These are phyloP conservation scores for Gymnarchus niloticus DNA, from an alignment of 2,113 vertebrate genomes.

Conservation along the genomic window DNA sequence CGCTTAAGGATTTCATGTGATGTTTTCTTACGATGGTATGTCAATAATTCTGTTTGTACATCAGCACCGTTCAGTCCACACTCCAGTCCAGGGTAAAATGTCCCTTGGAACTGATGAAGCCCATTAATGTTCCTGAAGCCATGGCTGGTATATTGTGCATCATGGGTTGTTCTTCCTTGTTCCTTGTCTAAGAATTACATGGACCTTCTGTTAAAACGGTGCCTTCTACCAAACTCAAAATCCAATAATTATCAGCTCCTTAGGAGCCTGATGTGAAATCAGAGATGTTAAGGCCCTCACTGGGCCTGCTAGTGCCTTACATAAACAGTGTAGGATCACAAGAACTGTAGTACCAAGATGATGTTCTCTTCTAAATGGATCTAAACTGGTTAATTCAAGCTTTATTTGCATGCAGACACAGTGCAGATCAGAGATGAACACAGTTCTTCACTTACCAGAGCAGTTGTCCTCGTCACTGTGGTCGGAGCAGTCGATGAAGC, in stretches of 20 bases:
- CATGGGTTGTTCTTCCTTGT: not conserved
- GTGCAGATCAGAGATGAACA: not conserved
- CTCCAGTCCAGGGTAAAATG: no score
- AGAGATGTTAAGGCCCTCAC: not conserved
- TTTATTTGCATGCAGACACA: not conserved
- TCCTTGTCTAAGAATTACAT: not conserved
- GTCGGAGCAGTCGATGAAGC: conserved; percentile 89
- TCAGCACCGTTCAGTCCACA: no score
- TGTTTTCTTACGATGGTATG: no score
- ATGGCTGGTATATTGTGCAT: no score
- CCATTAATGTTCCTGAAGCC: no score
- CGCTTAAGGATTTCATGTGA: no score
- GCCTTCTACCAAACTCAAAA: not conserved
- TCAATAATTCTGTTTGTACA: no score
- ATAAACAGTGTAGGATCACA: not conserved
- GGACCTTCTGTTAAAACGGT: not conserved
- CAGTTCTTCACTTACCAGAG: conserved; percentile 57
- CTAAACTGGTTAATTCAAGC: not conserved
- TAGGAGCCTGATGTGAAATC: no score
- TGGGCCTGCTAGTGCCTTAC: not conserved
- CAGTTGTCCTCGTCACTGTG: conserved; percentile 87
- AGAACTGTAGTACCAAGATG: not conserved
- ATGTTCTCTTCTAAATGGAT: not conserved
- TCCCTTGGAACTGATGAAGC: no score
- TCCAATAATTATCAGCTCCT: not conserved